These are phyloP conservation scores for Dynastes maya DNA, from an alignment of 2,888 invertebrate genomes.

Conservation along the genomic window DNA sequence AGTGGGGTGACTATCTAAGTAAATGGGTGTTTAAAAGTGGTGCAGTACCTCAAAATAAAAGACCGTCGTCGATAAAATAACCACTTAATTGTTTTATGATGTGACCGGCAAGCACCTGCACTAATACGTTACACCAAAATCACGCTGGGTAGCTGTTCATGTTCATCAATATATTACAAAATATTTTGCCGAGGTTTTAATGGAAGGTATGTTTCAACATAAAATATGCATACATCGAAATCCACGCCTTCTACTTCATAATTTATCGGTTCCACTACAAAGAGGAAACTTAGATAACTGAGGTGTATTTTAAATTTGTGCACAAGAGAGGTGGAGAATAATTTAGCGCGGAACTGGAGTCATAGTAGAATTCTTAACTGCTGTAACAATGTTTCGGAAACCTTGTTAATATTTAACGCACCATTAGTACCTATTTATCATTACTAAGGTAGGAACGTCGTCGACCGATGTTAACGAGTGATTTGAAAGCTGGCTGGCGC, in stretches of 20 bases:
- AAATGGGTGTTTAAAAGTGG: too few species aligned
- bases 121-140: too few species aligned
- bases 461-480: not conserved
- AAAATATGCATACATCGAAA: constrained; percentile 25
- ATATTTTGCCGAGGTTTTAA: constrained; percentile 6
- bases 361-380: constrained; percentile 5
- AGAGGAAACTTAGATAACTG: constrained; percentile 1
- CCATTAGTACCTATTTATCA: constrained; percentile 25
- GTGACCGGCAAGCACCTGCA: too few species aligned
- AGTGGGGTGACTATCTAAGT: too few species aligned
- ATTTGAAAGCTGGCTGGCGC: not conserved
- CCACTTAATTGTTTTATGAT: too few species aligned
- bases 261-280: constrained; percentile 13
- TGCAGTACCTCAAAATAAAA: too few species aligned
- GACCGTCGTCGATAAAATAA: too few species aligned
- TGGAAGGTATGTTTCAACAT: constrained; percentile 9
- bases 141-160: too few species aligned
- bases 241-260: not conserved
- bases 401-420: constrained; percentile 16
- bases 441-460: not conserved
- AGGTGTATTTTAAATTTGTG: constrained; percentile 11
- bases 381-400: constrained; percentile 14
- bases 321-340: constrained; percentile 13
- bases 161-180: constrained; percentile 5
- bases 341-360: constrained; percentile 13